phyloP scores from a whole-genome alignment of 2,888 invertebrate species.

The Apotomis turbidana region DNA sequence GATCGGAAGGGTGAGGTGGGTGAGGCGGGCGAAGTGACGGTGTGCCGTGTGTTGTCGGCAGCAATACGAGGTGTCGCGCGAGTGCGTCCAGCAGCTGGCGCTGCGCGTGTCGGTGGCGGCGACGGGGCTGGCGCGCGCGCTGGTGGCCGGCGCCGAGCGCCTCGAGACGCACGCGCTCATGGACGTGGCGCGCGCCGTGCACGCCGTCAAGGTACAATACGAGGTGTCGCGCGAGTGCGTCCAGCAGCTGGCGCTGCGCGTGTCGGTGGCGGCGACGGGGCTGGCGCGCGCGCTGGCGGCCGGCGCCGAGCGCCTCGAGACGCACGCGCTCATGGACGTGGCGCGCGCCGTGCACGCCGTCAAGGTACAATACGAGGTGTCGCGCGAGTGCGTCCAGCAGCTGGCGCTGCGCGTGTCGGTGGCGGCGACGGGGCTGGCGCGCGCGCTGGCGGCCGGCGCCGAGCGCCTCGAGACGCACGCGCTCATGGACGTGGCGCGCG shows the following conservation, averaged over 20 bases:
- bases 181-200: conserved; percentile 93
- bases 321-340: conserved; percentile 92
- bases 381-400: conserved; percentile 95
- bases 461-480: conserved; percentile 90
- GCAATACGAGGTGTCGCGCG: conserved; percentile 96
- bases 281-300: conserved; percentile 73
- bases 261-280: conserved; percentile 91
- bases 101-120: conserved; percentile 92
- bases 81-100: conserved; percentile 95
- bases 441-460: conserved; percentile 60
- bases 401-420: conserved; percentile 93
- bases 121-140: conserved; percentile 84
- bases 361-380: conserved; percentile 91
- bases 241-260: conserved; percentile 92
- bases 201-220: conserved; percentile 91
- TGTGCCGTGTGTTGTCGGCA: conserved; percentile 64
- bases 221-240: conserved; percentile 96
- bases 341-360: conserved; percentile 92
- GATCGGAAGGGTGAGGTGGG: no score
- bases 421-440: conserved; percentile 87
- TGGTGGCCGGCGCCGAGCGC: conserved; percentile 67
- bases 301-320: conserved; percentile 85
- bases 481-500: conserved; percentile 93
- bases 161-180: conserved; percentile 92
- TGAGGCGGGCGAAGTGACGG: no score